These are phyloP conservation scores for Rhopalosiphum maidis DNA, from an alignment of 1,140 invertebrate genomes.

Conservation along the genomic window DNA sequence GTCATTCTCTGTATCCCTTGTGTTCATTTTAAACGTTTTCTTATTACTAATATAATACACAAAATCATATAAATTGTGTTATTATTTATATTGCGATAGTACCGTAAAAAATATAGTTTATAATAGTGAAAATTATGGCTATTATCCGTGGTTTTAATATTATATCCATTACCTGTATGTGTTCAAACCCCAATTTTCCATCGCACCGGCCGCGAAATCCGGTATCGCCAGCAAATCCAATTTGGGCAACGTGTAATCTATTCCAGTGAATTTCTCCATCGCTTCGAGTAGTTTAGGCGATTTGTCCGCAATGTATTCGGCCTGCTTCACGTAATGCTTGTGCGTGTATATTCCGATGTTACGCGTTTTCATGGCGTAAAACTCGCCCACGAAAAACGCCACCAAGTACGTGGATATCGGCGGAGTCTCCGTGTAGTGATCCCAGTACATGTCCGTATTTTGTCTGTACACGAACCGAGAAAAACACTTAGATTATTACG, in stretches of 20 bases:
- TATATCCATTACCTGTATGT: constrained; percentile 66
- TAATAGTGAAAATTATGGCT: background rate
- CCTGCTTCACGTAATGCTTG: constrained; percentile 61
- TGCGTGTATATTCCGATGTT: background rate
- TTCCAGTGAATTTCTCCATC: constrained; percentile 59
- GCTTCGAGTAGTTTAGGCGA: constrained; percentile 62
- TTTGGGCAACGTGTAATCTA: constrained; percentile 63
- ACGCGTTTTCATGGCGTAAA: constrained; percentile 61
- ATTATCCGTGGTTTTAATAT: background rate
- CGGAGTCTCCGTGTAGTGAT: constrained; percentile 64
- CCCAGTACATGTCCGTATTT: background rate
- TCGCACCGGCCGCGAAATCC: constrained; percentile 81
- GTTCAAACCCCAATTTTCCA: constrained; percentile 83
- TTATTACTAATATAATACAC: background rate
- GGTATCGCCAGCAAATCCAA: constrained; percentile 74
- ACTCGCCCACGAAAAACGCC: constrained; percentile 75
- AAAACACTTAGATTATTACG: background rate
- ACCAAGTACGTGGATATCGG: constrained; percentile 81
- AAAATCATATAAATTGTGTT: background rate
- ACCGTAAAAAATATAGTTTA: background rate
- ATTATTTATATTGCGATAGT: background rate
- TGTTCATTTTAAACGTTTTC: background rate
- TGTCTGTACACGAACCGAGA: background rate
- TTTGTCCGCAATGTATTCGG: constrained; percentile 63
- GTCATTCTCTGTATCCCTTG: background rate